phyloP scores from a whole-genome alignment of 2,797 vertebrate species.

The Peromyscus eremicus region DNA sequence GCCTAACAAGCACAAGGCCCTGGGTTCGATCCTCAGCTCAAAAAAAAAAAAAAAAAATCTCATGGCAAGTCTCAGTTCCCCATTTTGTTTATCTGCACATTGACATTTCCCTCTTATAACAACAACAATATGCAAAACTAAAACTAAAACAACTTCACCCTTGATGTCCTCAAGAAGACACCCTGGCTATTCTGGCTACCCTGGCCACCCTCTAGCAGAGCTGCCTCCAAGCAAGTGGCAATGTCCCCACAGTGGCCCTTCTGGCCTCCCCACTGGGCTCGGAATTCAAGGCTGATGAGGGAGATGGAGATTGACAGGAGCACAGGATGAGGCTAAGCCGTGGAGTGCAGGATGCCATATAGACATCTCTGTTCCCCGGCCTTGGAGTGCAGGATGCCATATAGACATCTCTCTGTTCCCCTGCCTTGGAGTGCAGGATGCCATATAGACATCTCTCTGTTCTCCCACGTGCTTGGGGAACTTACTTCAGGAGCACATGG shows the following conservation, averaged over 20 bases:
- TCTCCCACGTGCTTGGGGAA: fast-evolving
- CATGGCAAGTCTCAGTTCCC: conserved; percentile 35
- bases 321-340: fast-evolving
- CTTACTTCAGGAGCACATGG: fast-evolving
- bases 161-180: neutral
- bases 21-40: too few species aligned
- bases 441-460: too few species aligned
- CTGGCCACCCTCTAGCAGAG: neutral
- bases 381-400: too few species aligned
- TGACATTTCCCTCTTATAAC: conserved; percentile 5
- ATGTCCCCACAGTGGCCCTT: neutral
- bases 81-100: conserved; percentile 31
- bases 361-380: too few species aligned
- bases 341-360: too few species aligned
- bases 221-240: neutral
- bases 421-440: fast-evolving
- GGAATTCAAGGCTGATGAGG: neutral
- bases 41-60: too few species aligned
- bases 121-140: conserved; percentile 5
- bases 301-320: fast-evolving
- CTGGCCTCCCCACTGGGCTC: neutral
- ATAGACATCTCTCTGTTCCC: too few species aligned
- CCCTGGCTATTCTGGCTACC: neutral
- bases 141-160: neutral
- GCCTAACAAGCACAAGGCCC: too few species aligned